phyloP scores from a whole-genome alignment of 2,113 vertebrate genomes.

The Felis chaus region DNA sequence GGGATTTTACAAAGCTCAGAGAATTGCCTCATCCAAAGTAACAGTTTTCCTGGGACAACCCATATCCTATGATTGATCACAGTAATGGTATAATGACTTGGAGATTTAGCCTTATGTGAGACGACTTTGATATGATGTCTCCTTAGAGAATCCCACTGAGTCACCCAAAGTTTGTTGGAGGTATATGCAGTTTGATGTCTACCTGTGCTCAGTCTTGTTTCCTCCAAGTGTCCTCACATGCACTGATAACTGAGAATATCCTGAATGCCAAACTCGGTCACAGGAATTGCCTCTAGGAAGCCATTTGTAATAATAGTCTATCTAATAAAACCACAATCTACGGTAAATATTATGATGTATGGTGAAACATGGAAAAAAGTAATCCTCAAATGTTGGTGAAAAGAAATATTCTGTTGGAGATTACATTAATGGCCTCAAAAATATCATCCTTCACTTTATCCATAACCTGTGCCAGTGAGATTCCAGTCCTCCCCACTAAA shows the following conservation, averaged over 20 bases:
- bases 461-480: not conserved
- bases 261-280: not conserved
- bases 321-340: not conserved
- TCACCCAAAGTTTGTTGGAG: not conserved
- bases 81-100: not conserved
- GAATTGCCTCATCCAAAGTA: not conserved
- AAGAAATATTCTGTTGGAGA: not conserved
- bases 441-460: not conserved
- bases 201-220: not conserved
- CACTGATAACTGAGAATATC: not conserved
- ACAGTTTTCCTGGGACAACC: not conserved
- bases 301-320: too few species aligned
- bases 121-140: not conserved
- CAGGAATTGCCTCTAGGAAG: not conserved
- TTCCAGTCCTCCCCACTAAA: not conserved
- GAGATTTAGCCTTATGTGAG: not conserved
- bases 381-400: not conserved
- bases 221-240: not conserved
- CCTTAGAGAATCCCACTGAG: not conserved
- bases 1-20: not conserved
- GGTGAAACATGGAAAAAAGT: not conserved
- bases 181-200: not conserved
- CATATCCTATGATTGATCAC: not conserved
- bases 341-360: not conserved
- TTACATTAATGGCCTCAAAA: not conserved